phyloP scores from a whole-genome alignment of 2,113 vertebrate species.

The Geococcyx californianus region DNA sequence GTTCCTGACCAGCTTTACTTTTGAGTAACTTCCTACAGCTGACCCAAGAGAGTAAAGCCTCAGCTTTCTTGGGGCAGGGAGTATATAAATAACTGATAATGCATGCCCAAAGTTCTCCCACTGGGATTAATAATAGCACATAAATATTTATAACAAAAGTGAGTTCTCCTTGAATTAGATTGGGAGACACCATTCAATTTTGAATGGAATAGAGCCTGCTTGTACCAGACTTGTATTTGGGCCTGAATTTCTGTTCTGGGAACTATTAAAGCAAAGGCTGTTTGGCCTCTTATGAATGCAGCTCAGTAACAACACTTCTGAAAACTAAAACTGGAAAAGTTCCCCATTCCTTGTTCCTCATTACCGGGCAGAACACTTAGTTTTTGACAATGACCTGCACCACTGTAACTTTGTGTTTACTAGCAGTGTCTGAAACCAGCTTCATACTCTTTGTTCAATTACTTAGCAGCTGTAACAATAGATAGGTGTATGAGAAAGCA shows the following conservation, averaged over 20 bases:
- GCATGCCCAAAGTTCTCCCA: not conserved
- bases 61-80: not conserved
- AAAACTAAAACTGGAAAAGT: not conserved
- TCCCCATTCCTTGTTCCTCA: slow-evolving; percentile 28
- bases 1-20: not conserved
- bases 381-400: not conserved
- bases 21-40: not conserved
- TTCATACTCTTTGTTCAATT: not conserved
- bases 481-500: not conserved
- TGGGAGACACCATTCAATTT: not conserved
- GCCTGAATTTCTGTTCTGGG: not conserved
- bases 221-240: not conserved
- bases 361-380: not conserved
- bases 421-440: not conserved
- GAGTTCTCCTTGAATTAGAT: not conserved
- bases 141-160: slow-evolving; percentile 10
- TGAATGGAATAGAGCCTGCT: not conserved
- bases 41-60: not conserved
- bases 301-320: not conserved
- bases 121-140: not conserved
- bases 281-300: not conserved
- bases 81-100: not conserved
- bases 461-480: not conserved
- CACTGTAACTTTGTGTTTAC: not conserved
- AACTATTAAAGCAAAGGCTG: not conserved